A percentile compares a stretch with the other conserved stretches of the same genome.
Evolutionary conservation across 2,797 vertebrate species (phyloP).

Genomic region (Mallotus villosus): DNA sequence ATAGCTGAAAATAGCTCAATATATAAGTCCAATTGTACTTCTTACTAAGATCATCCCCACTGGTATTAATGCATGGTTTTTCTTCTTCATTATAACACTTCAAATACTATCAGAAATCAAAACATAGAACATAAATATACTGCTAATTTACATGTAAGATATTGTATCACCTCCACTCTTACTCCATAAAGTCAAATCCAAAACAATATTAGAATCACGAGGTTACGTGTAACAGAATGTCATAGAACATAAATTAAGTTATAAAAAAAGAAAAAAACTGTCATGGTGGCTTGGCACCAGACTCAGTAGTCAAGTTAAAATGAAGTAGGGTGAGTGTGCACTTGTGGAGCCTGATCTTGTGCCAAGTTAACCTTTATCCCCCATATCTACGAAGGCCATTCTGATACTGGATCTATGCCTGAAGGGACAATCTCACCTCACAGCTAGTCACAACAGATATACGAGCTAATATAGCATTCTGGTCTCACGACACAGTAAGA

Average conservation of each 20-base stretch:
- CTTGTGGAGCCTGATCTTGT: background rate
- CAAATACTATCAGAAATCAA: constrained; percentile 52
- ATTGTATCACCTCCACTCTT: constrained; percentile 46
- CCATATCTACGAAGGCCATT: constrained; percentile 33
- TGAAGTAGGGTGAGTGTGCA: background rate
- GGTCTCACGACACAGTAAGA: constrained; percentile 24
- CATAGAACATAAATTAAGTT: constrained; percentile 66
- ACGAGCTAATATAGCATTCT: constrained; percentile 48
- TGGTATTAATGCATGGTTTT: constrained; percentile 33
- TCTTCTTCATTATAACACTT: constrained; percentile 25
- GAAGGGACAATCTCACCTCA: background rate
- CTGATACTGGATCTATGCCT: constrained; percentile 17
- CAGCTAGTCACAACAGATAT: constrained; percentile 33
- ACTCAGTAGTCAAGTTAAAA: constrained; percentile 75
- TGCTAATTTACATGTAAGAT: constrained; percentile 57
- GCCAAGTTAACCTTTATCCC: constrained; percentile 2
- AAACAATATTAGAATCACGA: constrained; percentile 60
- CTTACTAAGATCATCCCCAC: constrained; percentile 40
- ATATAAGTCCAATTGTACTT: constrained; percentile 55
- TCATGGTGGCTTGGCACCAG: constrained; percentile 52
- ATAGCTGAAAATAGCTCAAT: constrained; percentile 57
- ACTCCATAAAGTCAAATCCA: constrained; percentile 42
- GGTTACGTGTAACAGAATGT: constrained; percentile 35
- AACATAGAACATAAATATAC: constrained; percentile 68
- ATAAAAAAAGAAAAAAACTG: constrained; percentile 42